Base-by-base conservation (phyloP, 2,888 invertebrate species). In the Drosophila niveifrons region DNA sequence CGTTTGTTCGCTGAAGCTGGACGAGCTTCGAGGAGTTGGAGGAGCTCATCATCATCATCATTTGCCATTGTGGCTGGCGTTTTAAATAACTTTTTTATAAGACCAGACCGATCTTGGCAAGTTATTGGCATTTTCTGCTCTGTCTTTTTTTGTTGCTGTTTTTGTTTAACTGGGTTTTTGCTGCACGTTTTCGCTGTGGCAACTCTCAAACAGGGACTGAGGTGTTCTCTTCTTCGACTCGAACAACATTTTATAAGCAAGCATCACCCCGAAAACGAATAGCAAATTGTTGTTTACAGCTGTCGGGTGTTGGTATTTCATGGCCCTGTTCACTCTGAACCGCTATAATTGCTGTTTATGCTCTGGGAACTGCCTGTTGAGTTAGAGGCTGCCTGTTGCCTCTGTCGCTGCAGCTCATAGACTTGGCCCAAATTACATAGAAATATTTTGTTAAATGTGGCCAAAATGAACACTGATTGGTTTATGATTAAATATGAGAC, bases 81-180 rank as follows among this genome's bases (percentile, higher is more conserved):
- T 88, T 88, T 87, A 87, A 88, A 88, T 88, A 87, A 85, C 85
- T 87, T 83, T 78, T 75, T 85, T 78, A 82, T 83, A 83, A 75
- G 82, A 72, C 59, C 52, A 48, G 47, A 57, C 34, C 65, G 75
- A 79, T 79, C 79, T 79, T 66, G 66, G 72, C 80, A 64, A 78
- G 80, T 83, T 85, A 82, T 85, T 82, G 80, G 72, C 72, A 84
- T 80, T 75, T 72, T 57, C 58, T 61, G 65, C 70, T 51, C 46
- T 43, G 59, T 52, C 71, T 67, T 72, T 57, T 34, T 34, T 34
- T 34, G 3, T 11, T 11, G 11, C 11, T 34, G 4, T 23, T 6
- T 23, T 6, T 23, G 23, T 34, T 34, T 50, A 44, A 50, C 57
- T 50, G 34, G 47, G 46, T 53, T 62, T 59, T 52, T 44, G 53